These are phyloP conservation scores for Sternarchorhynchus goeldii DNA, from an alignment of 2,797 vertebrate genomes.

Conservation along the genomic window DNA sequence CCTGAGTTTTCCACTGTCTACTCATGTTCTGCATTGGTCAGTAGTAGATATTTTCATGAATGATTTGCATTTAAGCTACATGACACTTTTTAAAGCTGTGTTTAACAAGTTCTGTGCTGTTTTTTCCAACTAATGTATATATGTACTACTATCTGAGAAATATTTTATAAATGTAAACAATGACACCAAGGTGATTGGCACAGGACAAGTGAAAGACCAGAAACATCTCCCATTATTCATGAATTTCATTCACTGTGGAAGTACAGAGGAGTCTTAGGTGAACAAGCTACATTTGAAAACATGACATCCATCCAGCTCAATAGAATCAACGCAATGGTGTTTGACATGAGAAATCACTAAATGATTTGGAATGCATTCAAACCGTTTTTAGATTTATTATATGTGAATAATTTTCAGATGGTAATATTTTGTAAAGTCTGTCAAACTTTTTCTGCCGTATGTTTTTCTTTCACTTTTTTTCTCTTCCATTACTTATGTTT, in stretches of 20 bases:
- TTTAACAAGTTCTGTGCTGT: background rate
- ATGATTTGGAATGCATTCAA: no score
- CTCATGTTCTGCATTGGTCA: slow-evolving; percentile 2
- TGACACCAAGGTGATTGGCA: slow-evolving; percentile 1
- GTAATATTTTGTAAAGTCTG: no score
- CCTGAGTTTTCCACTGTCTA: background rate
- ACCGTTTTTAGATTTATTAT: no score
- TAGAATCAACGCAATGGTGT: no score
- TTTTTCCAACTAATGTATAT: background rate
- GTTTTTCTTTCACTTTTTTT: background rate
- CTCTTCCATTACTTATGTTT: slow-evolving; percentile 5
- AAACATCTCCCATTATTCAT: background rate
- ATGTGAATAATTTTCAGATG: no score
- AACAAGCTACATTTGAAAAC: no score
- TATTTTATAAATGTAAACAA: background rate
- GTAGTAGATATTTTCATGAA: no score
- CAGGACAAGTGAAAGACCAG: background rate
- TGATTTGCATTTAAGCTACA: no score
- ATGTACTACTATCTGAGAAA: background rate
- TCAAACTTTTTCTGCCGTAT: no score
- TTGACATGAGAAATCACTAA: no score
- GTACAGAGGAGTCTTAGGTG: slow-evolving; percentile 8
- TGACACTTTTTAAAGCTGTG: background rate
- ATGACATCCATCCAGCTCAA: no score
- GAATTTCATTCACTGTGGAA: background rate